Percentiles rank a stretch among this genome's conserved stretches.
These are phyloP conservation scores for Zonotrichia albicollis DNA, from an alignment of 2,797 vertebrate genomes.

Conservation along the genomic window DNA sequence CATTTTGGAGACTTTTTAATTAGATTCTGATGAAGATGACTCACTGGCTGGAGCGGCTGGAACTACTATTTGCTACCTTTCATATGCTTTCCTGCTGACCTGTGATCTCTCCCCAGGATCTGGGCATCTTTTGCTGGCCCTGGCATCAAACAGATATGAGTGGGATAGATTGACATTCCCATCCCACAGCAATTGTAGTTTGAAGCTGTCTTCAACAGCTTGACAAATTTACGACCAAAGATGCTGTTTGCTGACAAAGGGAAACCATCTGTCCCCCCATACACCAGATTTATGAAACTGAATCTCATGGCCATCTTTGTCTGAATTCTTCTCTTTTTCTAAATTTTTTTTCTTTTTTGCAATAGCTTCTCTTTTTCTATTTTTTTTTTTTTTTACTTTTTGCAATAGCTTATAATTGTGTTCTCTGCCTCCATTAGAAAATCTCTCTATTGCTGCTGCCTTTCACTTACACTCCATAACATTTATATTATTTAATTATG, in stretches of 20 bases:
- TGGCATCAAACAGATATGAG: not conserved
- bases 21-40: not conserved
- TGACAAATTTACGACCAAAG: not conserved
- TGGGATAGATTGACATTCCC: not conserved
- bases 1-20: not conserved
- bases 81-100: not conserved
- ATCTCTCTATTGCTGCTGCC: not conserved
- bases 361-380: not conserved
- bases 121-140: not conserved
- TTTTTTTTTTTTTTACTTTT: not conserved
- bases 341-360: not conserved
- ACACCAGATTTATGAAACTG: not conserved
- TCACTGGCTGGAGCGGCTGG: not conserved
- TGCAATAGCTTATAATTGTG: not conserved
- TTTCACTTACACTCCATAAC: not conserved
- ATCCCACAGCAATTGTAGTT: not conserved
- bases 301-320: not conserved
- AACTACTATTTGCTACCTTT: not conserved
- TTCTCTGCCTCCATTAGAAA: not conserved
- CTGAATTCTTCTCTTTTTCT: not conserved
- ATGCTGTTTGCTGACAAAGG: not conserved
- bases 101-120: not conserved
- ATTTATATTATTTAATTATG: constrained; percentile 22
- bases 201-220: not conserved
- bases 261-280: not conserved